A percentile compares a stretch with the other conserved stretches of the same genome.
phyloP scores from a whole-genome alignment of 2,113 vertebrate genomes.

The Lampris megalopsis region DNA sequence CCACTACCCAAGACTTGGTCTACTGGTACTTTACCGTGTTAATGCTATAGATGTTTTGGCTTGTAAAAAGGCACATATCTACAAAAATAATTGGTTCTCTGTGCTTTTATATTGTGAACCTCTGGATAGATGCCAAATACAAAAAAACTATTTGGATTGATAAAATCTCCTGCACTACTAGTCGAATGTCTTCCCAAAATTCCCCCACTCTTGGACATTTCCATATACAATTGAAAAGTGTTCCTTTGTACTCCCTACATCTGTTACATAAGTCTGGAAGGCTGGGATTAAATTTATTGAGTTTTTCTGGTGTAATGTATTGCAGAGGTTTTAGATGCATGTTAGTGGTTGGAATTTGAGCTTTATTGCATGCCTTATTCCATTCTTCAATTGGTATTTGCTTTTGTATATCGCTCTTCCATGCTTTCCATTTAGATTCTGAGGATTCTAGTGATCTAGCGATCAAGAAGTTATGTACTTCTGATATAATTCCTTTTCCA shows the following conservation, averaged over 20 bases:
- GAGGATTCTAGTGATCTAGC: not conserved
- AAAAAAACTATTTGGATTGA: conserved; percentile 2
- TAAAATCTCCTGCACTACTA: conserved; percentile 14
- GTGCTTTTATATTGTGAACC: no score
- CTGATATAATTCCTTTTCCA: conserved; percentile 2
- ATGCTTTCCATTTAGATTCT: conserved; percentile 7
- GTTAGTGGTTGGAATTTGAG: not conserved
- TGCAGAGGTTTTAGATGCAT: no score
- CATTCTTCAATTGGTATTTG: conserved; percentile 1
- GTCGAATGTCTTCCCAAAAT: conserved; percentile 4
- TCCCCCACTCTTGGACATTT: conserved; percentile 1
- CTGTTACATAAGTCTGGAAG: not conserved
- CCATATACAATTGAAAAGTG: conserved; percentile 12
- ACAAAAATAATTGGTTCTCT: no score
- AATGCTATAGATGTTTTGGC: no score
- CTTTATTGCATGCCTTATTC: not conserved
- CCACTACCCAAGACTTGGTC: no score
- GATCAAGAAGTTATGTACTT: not conserved
- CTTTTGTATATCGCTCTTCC: not conserved
- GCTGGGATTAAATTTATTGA: conserved; percentile 1
- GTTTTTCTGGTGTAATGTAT: conserved; percentile 7
- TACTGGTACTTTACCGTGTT: no score
- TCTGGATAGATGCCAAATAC: not conserved
- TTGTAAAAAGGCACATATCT: no score
- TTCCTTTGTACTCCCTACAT: not conserved